These are phyloP conservation scores for Chlorocebus sabaeus DNA, from an alignment of 2,113 vertebrate genomes.

Conservation along the genomic window DNA sequence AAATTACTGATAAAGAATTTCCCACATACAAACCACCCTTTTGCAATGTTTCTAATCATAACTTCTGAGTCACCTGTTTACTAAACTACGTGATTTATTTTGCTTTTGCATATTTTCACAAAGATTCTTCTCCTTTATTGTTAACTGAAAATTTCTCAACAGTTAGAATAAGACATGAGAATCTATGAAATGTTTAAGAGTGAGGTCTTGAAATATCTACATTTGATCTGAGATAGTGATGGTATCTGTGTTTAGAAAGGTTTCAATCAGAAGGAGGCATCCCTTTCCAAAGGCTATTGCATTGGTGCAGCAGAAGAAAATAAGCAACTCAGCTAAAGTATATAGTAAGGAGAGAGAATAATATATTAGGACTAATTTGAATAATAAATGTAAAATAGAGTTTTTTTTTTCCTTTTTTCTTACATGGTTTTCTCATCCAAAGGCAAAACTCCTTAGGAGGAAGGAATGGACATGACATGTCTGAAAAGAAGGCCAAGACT, in stretches of 20 bases:
- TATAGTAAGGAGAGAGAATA: background rate
- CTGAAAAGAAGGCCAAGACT: background rate
- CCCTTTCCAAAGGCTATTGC: background rate
- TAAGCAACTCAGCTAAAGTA: background rate
- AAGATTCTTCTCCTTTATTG: background rate
- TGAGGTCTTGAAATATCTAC: background rate
- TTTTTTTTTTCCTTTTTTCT: background rate
- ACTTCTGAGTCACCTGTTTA: background rate
- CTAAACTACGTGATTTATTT: background rate
- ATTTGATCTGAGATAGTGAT: background rate
- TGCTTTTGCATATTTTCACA: background rate
- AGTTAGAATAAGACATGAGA: background rate
- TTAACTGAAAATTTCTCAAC: background rate
- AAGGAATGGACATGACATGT: background rate
- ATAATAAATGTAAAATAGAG: background rate
- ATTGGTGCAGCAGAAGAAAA: background rate
- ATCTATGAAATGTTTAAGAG: background rate
- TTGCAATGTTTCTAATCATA: background rate
- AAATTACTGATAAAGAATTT: slow-evolving; percentile 38
- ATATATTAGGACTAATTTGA: background rate
- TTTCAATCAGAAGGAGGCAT: background rate
- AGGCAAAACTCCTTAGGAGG: background rate
- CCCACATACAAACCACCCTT: background rate
- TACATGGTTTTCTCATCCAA: background rate
- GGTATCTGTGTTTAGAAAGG: background rate